These are phyloP conservation scores for Manis javanica DNA, from an alignment of 2,797 vertebrate species.

Conservation along the genomic window DNA sequence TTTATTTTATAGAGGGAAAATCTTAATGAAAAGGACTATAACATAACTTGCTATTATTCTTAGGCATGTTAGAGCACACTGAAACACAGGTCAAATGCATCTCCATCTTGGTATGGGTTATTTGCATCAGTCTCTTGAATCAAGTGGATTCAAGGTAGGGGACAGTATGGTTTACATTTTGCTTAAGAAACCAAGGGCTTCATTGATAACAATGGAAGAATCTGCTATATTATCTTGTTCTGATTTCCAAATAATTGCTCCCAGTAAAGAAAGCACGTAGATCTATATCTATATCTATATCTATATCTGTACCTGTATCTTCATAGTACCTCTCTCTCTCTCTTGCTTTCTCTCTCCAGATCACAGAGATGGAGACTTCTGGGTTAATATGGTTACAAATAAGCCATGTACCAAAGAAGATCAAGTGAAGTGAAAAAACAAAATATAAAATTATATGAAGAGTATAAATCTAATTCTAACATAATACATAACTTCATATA, in stretches of 20 bases:
- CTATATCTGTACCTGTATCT: neutral
- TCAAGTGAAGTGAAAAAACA: neutral
- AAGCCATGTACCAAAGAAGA: neutral
- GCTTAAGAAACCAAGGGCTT: neutral
- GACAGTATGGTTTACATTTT: conserved; percentile 2
- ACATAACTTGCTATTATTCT: neutral
- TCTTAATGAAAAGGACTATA: neutral
- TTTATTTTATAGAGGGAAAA: neutral
- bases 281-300: neutral
- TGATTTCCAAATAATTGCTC: neutral
- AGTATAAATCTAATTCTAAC: neutral
- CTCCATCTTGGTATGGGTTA: neutral
- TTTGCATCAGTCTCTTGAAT: neutral
- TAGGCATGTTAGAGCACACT: neutral
- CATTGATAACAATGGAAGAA: neutral
- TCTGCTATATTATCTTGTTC: neutral
- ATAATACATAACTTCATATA: neutral
- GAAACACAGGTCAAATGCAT: neutral
- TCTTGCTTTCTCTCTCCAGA: no score
- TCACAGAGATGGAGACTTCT: neutral
- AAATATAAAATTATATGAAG: neutral
- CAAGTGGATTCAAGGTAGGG: neutral
- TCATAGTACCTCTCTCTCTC: neutral
- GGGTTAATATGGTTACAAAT: neutral
- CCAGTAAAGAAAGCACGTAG: neutral